Conservation (phyloP, 2,888 invertebrate species). For the Agriopis leucophaearia region DNA sequence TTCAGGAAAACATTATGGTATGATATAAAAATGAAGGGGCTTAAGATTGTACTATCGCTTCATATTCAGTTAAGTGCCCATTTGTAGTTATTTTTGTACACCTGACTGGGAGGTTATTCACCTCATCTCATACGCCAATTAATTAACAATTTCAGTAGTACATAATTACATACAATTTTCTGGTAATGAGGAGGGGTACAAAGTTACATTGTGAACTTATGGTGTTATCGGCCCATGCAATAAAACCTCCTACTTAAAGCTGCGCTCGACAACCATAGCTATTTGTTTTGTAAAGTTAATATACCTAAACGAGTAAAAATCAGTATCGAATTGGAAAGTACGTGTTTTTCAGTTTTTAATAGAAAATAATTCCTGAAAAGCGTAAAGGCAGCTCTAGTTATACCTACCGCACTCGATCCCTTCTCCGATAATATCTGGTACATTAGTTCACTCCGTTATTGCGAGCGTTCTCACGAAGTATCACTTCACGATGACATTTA, state of each 20-base stretch:
- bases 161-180: too few relatives aligned
- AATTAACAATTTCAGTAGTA: too few relatives aligned
- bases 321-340: too few relatives aligned
- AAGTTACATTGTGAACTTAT: too few relatives aligned
- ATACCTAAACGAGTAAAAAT: too few relatives aligned
- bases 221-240: too few relatives aligned
- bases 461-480: conserved; percentile 36
- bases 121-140: too few relatives aligned
- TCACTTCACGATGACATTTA: conserved; percentile 40
- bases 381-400: conserved; percentile 5
- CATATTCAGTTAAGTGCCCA: not conserved
- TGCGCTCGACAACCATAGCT: too few relatives aligned
- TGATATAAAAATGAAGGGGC: conserved; percentile 14
- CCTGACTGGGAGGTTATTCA: not conserved
- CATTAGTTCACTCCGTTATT: conserved; percentile 29
- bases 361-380: not conserved
- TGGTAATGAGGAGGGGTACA: too few relatives aligned
- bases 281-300: too few relatives aligned
- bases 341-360: not conserved
- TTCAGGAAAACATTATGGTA: conserved; percentile 29
- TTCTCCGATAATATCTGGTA: conserved; percentile 27
- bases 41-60: conserved; percentile 1
- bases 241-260: too few relatives aligned
- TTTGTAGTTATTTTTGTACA: not conserved
- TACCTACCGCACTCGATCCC: conserved; percentile 19